A percentile compares a stretch with the other conserved stretches of the same genome.
phyloP scores from a whole-genome alignment of 1,140 invertebrate species.

The Himalopsyche phryganea region DNA sequence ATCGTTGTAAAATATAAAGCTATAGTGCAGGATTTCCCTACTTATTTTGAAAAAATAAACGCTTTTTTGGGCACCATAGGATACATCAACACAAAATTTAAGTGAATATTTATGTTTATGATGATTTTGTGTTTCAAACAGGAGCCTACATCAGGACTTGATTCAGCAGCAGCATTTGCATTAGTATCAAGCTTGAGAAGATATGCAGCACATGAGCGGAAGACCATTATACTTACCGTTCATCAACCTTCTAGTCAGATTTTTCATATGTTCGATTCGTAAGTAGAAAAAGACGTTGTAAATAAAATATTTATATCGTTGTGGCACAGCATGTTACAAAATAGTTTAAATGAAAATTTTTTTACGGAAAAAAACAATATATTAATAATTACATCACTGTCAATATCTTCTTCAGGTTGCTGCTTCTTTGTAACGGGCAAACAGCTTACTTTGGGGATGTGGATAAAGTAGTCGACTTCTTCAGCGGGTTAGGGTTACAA shows the following conservation, averaged over 20 bases:
- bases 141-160: constrained; percentile 84
- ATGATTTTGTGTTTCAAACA: constrained; percentile 45
- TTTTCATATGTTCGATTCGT: constrained; percentile 77
- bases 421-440: constrained; percentile 73
- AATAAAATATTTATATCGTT: too few species aligned
- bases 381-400: background rate
- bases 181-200: constrained; percentile 72
- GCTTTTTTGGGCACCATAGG: too few species aligned
- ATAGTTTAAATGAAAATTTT: too few species aligned
- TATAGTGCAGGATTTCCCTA: too few species aligned
- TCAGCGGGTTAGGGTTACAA: constrained; percentile 68
- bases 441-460: constrained; percentile 78
- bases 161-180: constrained; percentile 77
- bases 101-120: too few species aligned
- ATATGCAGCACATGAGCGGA: constrained; percentile 73
- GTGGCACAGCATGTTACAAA: background rate
- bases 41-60: too few species aligned
- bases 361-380: too few species aligned
- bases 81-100: too few species aligned
- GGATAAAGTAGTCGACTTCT: constrained; percentile 74
- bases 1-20: too few species aligned
- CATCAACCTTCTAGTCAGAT: constrained; percentile 88
- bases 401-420: constrained; percentile 50
- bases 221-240: constrained; percentile 78
- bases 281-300: constrained; percentile 6